Base-by-base conservation (phyloP, 2,113 vertebrate species). In the Myodes glareolus region DNA sequence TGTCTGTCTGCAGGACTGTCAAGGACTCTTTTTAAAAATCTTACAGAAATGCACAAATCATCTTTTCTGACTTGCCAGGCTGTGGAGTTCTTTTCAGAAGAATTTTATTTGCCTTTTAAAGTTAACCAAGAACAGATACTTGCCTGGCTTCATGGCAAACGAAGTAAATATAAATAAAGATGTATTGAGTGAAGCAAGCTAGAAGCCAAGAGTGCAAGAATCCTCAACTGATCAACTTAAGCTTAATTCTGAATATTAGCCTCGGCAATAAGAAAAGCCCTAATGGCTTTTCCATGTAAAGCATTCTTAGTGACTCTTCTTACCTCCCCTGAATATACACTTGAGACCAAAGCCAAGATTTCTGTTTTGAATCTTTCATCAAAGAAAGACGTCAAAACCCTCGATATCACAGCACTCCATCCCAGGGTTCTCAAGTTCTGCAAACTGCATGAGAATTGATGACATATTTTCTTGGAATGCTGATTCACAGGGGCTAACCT, bases 281-380 rank as follows among this genome's bases (percentile, higher is more conserved):
- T 97, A 84, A 14, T 65, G 50, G 76, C 94, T 42, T 55, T 55
- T 92, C 95, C 78, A 94, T 19, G 95, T 84, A 63, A 23, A 86
- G n/a, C 4, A n/a, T n/a, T 93, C 87, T 81, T 42, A 36, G 63
- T 58, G 21, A 13, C 84, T 82, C 58, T 84, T 29, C 25, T 23
- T 0, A 39, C 7, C 52, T 5, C 29, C 29, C 36, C n/a, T 10
- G 52, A 8, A 76, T 16, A 90, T 14, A 67, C 14, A 88, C 39
- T 95, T 90, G 90, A 92, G 88, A 96, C 80, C 25, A 90, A 95
- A 94, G 50, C 65, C 80, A 97, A 90, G 19, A 88, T 92, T 88
- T 94, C 39, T 95, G 36, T 96, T 96, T 95, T 88, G 92, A 93
- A 88, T 85, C 73, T 90, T 88, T 95, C 67, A 87, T 68, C 7